These are phyloP conservation scores for Samia ricini DNA, from an alignment of 1,140 invertebrate genomes.

Conservation along the genomic window DNA sequence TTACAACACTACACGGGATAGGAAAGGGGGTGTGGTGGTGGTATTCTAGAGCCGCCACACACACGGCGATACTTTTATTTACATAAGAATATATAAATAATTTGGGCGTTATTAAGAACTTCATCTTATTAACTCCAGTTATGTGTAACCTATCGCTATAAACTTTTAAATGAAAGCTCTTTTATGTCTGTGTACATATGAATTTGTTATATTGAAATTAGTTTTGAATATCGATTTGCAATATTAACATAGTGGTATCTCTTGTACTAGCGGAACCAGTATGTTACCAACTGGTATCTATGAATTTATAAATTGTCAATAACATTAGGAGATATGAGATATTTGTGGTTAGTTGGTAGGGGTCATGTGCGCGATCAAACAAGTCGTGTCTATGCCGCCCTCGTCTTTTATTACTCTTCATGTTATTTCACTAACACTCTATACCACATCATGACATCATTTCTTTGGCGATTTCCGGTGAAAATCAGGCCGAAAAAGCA, in stretches of 20 bases:
- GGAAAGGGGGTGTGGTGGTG: no score
- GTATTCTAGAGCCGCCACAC: no score
- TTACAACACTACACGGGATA: no score
- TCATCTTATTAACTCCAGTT: no score
- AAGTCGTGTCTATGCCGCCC: slow-evolving; percentile 25
- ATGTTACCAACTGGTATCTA: not conserved
- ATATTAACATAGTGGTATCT: not conserved
- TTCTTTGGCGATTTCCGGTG: not conserved
- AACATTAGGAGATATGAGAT: not conserved
- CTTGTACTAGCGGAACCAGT: not conserved
- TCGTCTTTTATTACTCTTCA: slow-evolving; percentile 20
- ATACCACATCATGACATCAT: slow-evolving; percentile 1
- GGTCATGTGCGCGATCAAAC: slow-evolving; percentile 26
- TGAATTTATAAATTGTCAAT: slow-evolving; percentile 5
- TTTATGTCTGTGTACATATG: not conserved
- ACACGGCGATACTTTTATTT: no score
- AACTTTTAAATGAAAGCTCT: not conserved
- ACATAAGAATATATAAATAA: no score
- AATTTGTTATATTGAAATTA: not conserved
- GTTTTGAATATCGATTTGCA: not conserved
- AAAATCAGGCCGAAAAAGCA: not conserved
- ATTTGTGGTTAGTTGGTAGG: slow-evolving; percentile 20
- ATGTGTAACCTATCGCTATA: not conserved
- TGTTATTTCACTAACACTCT: not conserved
- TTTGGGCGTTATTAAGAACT: no score